phyloP scores from a whole-genome alignment of 1,140 invertebrate species.

The Monomorium pharaonis region DNA sequence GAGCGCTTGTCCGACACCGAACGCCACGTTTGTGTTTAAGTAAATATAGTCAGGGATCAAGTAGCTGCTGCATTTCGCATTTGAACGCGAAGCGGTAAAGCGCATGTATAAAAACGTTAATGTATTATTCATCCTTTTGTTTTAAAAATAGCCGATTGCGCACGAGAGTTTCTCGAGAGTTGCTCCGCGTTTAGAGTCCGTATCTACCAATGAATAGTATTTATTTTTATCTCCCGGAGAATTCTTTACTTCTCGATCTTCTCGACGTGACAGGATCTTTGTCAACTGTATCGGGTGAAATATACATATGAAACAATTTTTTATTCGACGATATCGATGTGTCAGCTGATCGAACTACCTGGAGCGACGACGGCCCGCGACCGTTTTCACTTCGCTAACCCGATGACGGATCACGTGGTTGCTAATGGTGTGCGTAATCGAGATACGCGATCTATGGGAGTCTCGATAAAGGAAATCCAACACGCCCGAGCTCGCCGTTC shows the following conservation, averaged over 20 bases:
- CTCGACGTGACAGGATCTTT: not conserved
- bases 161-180: not conserved
- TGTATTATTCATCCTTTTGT: constrained; percentile 3
- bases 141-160: constrained; percentile 28
- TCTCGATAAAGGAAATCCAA: constrained; percentile 67
- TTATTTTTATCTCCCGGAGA: constrained; percentile 24
- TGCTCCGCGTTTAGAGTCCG: not conserved
- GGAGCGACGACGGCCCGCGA: no score
- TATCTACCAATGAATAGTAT: not conserved
- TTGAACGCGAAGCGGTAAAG: not conserved
- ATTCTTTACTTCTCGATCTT: not conserved
- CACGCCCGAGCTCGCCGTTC: constrained; percentile 55
- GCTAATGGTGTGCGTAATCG: constrained; percentile 48
- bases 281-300: not conserved
- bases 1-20: constrained; percentile 8
- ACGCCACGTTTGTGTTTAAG: not conserved
- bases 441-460: constrained; percentile 49
- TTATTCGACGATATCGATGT: not conserved
- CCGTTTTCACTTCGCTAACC: not conserved
- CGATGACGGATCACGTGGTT: not conserved
- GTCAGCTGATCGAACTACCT: not conserved
- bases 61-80: not conserved
- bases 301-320: not conserved
- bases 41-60: not conserved
- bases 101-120: not conserved